A percentile compares a stretch with the other conserved stretches of the same genome.
Conservation (phyloP, 1,140 invertebrate species). For the Macrosteles quadrilineatus region DNA sequence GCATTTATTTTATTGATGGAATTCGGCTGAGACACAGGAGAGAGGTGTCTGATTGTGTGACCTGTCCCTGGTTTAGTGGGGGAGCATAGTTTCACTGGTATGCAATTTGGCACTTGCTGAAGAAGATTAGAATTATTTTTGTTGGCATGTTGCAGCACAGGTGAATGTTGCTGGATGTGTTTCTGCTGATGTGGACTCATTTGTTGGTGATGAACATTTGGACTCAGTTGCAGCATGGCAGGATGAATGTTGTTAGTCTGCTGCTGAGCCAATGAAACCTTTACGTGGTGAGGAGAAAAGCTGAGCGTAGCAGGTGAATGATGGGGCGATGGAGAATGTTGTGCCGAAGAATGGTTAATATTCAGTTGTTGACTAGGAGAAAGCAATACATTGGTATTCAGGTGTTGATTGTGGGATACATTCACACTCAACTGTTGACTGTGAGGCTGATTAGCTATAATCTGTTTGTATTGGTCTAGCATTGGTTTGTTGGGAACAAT, state of each 20-base stretch:
- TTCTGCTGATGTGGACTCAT: constrained; percentile 10
- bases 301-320: not conserved
- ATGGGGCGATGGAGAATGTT: not conserved
- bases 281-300: constrained; percentile 9
- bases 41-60: constrained; percentile 2
- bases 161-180: not conserved
- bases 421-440: constrained; percentile 18
- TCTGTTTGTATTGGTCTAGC: constrained; percentile 4
- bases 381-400: not conserved
- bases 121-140: not conserved
- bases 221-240: not conserved
- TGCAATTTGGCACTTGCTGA: constrained; percentile 1
- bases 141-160: not conserved
- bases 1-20: constrained; percentile 11
- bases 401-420: constrained; percentile 12
- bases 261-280: not conserved
- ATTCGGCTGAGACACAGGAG: not conserved
- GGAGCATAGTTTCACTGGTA: not conserved
- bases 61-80: not conserved
- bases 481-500: not conserved
- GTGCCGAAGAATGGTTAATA: too few species aligned
- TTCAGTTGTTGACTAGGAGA: constrained; percentile 12
- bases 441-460: not conserved
- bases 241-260: not conserved
- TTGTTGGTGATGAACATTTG: constrained; percentile 19